These are phyloP conservation scores for Allobates femoralis DNA, from an alignment of 2,797 vertebrate genomes.

Conservation along the genomic window DNA sequence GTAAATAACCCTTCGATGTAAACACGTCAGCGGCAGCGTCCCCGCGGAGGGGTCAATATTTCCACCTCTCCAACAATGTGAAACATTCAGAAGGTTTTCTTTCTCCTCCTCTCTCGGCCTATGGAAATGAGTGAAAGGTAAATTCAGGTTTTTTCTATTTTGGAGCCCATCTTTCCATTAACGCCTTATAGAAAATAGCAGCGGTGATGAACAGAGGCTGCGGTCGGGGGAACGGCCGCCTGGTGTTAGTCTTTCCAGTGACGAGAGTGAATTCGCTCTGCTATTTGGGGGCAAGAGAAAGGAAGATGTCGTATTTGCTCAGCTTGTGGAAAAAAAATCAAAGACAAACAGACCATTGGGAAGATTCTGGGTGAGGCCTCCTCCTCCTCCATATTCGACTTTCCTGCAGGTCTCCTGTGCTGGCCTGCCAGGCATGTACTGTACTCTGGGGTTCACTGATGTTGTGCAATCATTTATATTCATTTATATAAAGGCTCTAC, in stretches of 20 bases:
- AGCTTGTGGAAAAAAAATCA: slow-evolving; percentile 51
- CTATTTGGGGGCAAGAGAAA: slow-evolving; percentile 59
- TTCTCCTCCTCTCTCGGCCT: neutral
- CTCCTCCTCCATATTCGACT: slow-evolving; percentile 25
- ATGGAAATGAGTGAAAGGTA: slow-evolving; percentile 30
- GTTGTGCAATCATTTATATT: slow-evolving; percentile 48
- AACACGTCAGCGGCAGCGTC: neutral
- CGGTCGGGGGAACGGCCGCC: neutral
- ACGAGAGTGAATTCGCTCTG: slow-evolving; percentile 41
- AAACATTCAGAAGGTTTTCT: slow-evolving; percentile 30
- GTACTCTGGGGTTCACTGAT: slow-evolving; percentile 17
- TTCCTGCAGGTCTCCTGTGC: slow-evolving; percentile 34
- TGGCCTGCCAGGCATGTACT: slow-evolving; percentile 50
- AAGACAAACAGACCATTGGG: slow-evolving; percentile 56
- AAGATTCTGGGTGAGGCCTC: slow-evolving; percentile 24
- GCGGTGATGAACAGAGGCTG: neutral
- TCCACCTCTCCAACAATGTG: slow-evolving; percentile 46
- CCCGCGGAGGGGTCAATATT: slow-evolving; percentile 23
- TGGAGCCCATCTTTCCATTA: slow-evolving; percentile 48
- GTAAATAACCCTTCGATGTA: slow-evolving; percentile 27
- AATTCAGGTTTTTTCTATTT: slow-evolving; percentile 29
- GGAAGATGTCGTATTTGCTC: slow-evolving; percentile 58
- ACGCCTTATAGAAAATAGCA: slow-evolving; percentile 16
- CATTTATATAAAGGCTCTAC: slow-evolving; percentile 47
- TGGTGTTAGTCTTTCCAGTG: slow-evolving; percentile 59